Percentiles rank a stretch among this genome's conserved stretches.
Conservation (phyloP, 2,113 vertebrate species). For the Baryphthengus martii region DNA sequence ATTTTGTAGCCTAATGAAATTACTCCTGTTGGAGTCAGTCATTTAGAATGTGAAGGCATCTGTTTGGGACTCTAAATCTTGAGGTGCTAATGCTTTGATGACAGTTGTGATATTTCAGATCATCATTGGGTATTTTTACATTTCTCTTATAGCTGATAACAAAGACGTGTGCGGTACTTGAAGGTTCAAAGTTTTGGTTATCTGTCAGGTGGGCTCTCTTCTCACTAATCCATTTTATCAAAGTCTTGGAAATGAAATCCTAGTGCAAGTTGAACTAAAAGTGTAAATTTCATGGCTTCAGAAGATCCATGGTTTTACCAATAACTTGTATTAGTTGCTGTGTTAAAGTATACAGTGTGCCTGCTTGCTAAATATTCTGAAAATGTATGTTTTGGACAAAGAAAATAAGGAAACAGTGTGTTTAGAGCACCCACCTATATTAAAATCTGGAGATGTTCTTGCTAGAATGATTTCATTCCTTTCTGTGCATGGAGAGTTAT, state of each 20-base stretch:
- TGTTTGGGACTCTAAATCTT: neutral
- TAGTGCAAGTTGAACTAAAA: neutral
- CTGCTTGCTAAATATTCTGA: neutral
- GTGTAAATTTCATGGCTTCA: neutral
- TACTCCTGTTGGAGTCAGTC: neutral
- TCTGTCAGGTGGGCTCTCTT: neutral
- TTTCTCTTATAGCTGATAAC: neutral
- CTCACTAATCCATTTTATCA: neutral
- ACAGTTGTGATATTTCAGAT: neutral
- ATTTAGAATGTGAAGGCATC: neutral
- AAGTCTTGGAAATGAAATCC: neutral
- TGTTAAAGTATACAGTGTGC: neutral
- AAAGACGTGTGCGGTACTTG: neutral
- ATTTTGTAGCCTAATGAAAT: neutral
- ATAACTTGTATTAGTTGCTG: neutral
- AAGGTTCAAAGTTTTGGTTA: neutral
- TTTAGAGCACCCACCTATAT: neutral
- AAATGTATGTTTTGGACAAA: neutral
- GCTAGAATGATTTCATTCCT: neutral
- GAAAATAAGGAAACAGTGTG: neutral
- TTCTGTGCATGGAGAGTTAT: rapidly evolving
- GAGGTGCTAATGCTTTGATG: neutral
- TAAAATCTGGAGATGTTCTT: neutral
- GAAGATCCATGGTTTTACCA: neutral
- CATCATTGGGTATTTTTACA: neutral